phyloP scores from a whole-genome alignment of 2,113 vertebrate genomes.

The Corythornis madagascariensis region DNA sequence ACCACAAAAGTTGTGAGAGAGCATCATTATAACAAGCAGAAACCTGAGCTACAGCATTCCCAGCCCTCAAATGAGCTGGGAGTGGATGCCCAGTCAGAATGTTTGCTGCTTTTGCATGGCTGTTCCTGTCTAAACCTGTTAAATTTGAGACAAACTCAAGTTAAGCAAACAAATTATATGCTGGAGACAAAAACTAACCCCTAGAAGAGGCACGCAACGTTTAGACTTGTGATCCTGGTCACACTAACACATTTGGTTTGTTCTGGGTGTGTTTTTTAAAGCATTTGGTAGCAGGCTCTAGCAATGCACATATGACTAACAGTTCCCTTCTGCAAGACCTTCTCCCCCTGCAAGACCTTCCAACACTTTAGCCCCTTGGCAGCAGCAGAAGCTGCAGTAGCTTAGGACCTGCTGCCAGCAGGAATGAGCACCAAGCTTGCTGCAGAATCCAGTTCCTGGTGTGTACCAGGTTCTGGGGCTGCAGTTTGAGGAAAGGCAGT shows the following conservation, averaged over 20 bases:
- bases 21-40: constrained; percentile 31
- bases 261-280: neutral
- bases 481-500: neutral
- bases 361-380: neutral
- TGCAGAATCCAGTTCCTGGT: neutral
- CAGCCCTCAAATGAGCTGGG: constrained; percentile 51
- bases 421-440: accelerated
- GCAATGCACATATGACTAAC: neutral
- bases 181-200: neutral
- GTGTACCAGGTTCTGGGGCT: neutral
- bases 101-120: constrained; percentile 40
- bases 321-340: neutral
- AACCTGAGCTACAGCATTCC: constrained; percentile 67
- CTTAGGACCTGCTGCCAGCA: neutral
- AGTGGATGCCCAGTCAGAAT: constrained; percentile 51
- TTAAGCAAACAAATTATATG: constrained; percentile 37
- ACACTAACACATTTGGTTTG: neutral
- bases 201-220: neutral
- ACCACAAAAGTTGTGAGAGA: constrained; percentile 27
- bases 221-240: neutral
- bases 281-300: neutral
- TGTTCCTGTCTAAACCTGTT: constrained; percentile 54
- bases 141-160: constrained; percentile 52
- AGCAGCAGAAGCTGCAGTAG: neutral
- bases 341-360: neutral